Evolutionary conservation across 23 tunicate genomes (phyloP).

Genomic region (Halocynthia roretzi): DNA sequence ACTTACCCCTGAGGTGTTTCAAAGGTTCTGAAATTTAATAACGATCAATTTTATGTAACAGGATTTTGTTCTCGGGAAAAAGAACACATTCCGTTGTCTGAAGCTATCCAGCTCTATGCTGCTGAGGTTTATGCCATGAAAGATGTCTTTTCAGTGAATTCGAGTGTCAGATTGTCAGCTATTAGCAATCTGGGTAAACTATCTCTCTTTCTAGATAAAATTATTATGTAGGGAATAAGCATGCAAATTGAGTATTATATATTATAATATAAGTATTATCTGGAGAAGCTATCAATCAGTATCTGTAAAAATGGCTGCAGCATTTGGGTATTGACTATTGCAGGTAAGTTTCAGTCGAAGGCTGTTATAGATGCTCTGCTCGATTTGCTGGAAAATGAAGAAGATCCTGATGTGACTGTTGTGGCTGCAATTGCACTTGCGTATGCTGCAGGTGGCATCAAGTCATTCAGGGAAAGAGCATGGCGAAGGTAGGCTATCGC

Average conservation of each 20-base stretch:
- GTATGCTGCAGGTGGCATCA: conserved; percentile 79
- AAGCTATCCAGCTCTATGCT: conserved; percentile 65
- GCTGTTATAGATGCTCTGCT: conserved; percentile 63
- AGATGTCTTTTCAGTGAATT: conserved; percentile 67
- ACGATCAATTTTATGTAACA: neutral
- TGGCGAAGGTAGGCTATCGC: neutral
- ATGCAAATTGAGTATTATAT: no score
- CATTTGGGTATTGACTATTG: neutral
- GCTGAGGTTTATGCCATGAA: conserved; percentile 62
- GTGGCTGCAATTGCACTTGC: conserved; percentile 81
- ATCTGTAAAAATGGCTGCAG: no score
- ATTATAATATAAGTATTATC: no score
- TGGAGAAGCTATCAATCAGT: no score
- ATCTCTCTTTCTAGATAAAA: neutral
- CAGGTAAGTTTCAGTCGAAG: conserved; percentile 67
- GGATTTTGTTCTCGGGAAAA: conserved; percentile 69
- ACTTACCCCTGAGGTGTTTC: no score
- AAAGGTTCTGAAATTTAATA: no score
- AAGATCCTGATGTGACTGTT: conserved; percentile 67
- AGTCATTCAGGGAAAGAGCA: conserved; percentile 30
- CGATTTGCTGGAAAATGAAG: conserved; percentile 63
- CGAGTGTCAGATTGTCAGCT: conserved; percentile 68
- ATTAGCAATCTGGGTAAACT: conserved; percentile 54
- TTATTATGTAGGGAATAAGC: neutral
- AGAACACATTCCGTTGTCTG: conserved; percentile 53